Evolutionary conservation across 2,797 vertebrate species (phyloP).

Genomic region (Gymnocypris eckloni): DNA sequence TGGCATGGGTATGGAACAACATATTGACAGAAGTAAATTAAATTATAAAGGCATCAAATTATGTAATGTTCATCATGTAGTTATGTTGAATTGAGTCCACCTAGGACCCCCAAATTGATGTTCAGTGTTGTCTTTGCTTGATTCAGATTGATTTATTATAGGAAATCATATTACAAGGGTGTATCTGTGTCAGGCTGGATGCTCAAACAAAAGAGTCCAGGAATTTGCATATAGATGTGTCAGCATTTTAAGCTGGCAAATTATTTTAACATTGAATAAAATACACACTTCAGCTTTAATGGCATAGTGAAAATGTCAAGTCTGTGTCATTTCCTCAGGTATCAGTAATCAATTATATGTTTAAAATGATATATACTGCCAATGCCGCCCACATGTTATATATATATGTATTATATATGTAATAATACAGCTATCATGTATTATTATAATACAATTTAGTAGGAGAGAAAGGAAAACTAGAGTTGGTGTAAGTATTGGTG

Average conservation of each 20-base stretch:
- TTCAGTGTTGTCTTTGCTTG: background rate
- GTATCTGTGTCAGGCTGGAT: background rate
- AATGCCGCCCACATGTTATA: background rate
- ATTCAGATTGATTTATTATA: background rate
- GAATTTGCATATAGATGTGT: background rate
- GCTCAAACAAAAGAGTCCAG: background rate
- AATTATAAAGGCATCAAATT: background rate
- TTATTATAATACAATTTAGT: background rate
- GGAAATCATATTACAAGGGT: background rate
- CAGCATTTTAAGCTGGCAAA: background rate
- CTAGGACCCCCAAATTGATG: background rate
- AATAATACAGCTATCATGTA: background rate
- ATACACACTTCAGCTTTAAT: background rate
- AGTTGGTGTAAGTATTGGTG: constrained; percentile 54
- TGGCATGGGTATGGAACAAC: background rate
- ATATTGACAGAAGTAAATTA: background rate
- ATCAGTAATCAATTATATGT: background rate
- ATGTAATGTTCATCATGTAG: background rate
- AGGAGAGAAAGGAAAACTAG: background rate
- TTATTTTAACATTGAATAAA: background rate
- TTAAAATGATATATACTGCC: background rate
- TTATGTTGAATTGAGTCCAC: background rate
- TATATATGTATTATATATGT: too few species aligned
- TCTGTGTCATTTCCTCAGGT: background rate
- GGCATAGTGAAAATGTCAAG: constrained; percentile 1